Evolutionary conservation across 2,797 vertebrate species (phyloP).

Genomic region (Florisuga fusca): DNA sequence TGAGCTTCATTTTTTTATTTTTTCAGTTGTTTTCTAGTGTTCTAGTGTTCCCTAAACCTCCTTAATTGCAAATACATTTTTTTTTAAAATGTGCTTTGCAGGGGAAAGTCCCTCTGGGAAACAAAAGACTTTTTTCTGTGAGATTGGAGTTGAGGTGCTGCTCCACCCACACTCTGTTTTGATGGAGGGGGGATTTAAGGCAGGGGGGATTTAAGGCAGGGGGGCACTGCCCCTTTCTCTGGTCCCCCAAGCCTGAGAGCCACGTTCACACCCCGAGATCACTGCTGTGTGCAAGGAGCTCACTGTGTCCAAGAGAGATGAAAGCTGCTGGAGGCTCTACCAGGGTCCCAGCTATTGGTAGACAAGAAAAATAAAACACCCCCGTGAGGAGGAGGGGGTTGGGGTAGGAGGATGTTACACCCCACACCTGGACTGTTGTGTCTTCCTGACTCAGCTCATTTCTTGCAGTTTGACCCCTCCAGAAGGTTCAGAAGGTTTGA

Average conservation of each 20-base stretch:
- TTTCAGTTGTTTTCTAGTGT: neutral
- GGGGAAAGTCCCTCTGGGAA: neutral
- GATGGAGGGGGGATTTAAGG: neutral
- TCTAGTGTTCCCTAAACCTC: neutral
- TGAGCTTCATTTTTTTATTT: neutral
- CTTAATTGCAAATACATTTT: neutral
- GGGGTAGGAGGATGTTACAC: fast-evolving
- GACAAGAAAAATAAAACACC: neutral
- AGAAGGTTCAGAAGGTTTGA: slow-evolving; percentile 6
- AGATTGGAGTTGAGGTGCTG: neutral
- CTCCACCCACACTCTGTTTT: neutral
- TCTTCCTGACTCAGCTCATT: neutral
- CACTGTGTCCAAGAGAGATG: fast-evolving
- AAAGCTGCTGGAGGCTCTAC: neutral
- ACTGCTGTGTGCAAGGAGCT: fast-evolving
- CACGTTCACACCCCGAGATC: fast-evolving
- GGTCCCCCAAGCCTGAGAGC: neutral
- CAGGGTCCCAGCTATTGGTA: neutral
- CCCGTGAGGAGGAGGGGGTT: fast-evolving
- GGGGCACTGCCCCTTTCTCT: neutral
- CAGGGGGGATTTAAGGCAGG: no score
- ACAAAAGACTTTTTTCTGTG: neutral
- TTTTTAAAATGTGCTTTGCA: no score
- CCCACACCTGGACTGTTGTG: fast-evolving
- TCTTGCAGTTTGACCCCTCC: slow-evolving; percentile 12